Base-by-base conservation (phyloP, 2,888 invertebrate species). In the Venusia cambrica region DNA sequence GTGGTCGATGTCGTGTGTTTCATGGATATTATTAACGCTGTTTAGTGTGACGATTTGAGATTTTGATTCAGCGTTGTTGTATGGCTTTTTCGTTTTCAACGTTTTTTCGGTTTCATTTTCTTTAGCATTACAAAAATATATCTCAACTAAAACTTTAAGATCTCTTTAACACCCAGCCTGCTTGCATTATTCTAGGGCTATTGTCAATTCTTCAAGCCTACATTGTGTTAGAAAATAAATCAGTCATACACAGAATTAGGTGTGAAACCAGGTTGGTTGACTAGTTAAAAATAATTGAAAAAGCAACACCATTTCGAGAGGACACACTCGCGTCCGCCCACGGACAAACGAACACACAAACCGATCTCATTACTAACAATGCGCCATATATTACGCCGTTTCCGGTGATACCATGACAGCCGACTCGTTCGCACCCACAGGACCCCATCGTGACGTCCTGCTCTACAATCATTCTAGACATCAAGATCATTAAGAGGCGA, bases 361-460 rank as follows among this genome's bases (percentile, higher is more conserved):
- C 78, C 69, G 77, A 77, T 75, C 85, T 85, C 84, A 76, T 85
- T 85, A 85, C 79, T 73, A 84, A 85, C 85, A 85, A 85, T 85
- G 78, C 76, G 55, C 78, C 83, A 85, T 85, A 85, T 81, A 83
- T 85, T 84, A 84, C 73, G 34, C 62, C 58, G 74, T 80, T 85
- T 85, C 84, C 85, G 83, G 84, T 73, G 74, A 68, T 69, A 75
- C 70, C 67, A 62, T 62, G 54, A 53, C 43, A 38, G 28, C 36
- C 40, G 7, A 70, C 73, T 44, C 72, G 14, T 39, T 77, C 63
- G 41, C 9, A 25, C 62, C 1, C 14, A 21, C n/a, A 1, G 5
- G 0, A 11, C 17, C 2, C 16, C 21, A 50, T 51, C 7, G 12
- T 16, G 34, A 36, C 33, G 7, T 78, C 76, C 48, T 67, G 28